These are phyloP conservation scores for Drosophila fuyamai DNA, from an alignment of 1,140 invertebrate species.

Conservation along the genomic window DNA sequence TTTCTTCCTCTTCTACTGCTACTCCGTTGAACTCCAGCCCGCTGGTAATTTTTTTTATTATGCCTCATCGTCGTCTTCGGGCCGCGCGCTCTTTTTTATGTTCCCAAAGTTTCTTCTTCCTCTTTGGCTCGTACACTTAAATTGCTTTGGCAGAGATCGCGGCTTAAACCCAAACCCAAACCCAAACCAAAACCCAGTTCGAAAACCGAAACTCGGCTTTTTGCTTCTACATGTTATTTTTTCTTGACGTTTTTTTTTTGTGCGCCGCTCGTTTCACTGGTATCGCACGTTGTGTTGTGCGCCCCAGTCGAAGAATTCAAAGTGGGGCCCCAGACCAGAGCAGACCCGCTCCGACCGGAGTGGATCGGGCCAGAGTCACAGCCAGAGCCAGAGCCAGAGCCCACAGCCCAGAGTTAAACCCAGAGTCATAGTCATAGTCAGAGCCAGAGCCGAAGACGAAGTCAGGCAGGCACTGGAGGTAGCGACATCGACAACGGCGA, in stretches of 20 bases:
- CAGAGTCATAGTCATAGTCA: conserved; percentile 15
- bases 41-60: conserved; percentile 62
- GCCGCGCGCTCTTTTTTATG: conserved; percentile 59
- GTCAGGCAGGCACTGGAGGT: conserved; percentile 35
- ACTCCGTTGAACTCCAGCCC: conserved; percentile 52
- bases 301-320: conserved; percentile 74
- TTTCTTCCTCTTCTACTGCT: conserved; percentile 23
- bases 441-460: conserved; percentile 18
- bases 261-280: conserved; percentile 34
- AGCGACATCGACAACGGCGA: conserved; percentile 53
- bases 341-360: conserved; percentile 30
- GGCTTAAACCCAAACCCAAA: conserved; percentile 43
- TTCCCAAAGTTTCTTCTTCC: conserved; percentile 78
- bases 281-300: conserved; percentile 63
- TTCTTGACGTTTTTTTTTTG: conserved; percentile 24
- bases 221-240: conserved; percentile 38
- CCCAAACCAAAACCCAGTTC: conserved; percentile 42
- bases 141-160: conserved; percentile 73
- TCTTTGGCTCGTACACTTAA: conserved; percentile 76
- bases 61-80: conserved; percentile 25
- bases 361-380: conserved; percentile 29
- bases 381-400: conserved; percentile 10
- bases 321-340: conserved; percentile 53
- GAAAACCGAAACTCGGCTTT: conserved; percentile 76
- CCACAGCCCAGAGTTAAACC: conserved; percentile 10